These are phyloP conservation scores for Hydropotes inermis DNA, from an alignment of 2,113 vertebrate genomes.

Conservation along the genomic window DNA sequence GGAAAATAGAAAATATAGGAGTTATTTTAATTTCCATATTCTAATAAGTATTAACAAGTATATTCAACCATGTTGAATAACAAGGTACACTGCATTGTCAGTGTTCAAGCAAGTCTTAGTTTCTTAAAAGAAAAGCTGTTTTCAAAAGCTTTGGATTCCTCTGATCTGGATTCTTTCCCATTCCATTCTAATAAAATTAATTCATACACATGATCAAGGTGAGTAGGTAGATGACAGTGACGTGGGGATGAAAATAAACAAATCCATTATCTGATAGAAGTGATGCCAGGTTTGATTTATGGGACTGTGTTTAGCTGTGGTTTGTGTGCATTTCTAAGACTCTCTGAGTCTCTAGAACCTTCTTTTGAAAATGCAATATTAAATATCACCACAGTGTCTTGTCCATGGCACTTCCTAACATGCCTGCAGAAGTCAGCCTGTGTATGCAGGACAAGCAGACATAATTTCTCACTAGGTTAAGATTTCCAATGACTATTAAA, in stretches of 20 bases:
- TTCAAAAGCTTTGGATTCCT: slow-evolving; percentile 32
- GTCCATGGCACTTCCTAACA: neutral
- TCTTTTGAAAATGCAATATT: neutral
- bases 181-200: slow-evolving; percentile 39
- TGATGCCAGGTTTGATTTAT: slow-evolving; percentile 33
- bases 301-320: slow-evolving; percentile 38
- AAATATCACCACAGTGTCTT: neutral
- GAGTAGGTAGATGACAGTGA: neutral
- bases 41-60: neutral
- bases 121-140: neutral
- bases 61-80: neutral
- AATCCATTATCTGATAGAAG: neutral
- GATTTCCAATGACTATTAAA: slow-evolving; percentile 53
- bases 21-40: neutral
- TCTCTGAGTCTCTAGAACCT: neutral
- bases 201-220: slow-evolving; percentile 49
- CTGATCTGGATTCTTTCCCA: neutral
- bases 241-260: neutral
- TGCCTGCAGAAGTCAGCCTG: neutral
- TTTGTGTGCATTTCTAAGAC: slow-evolving; percentile 56
- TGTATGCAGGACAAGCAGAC: neutral
- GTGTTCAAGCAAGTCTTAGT: neutral
- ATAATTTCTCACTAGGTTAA: neutral
- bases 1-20: neutral
- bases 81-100: neutral